Evolutionary conservation across 2,797 vertebrate species (phyloP).

Genomic region (Chaetophractus vellerosus): DNA sequence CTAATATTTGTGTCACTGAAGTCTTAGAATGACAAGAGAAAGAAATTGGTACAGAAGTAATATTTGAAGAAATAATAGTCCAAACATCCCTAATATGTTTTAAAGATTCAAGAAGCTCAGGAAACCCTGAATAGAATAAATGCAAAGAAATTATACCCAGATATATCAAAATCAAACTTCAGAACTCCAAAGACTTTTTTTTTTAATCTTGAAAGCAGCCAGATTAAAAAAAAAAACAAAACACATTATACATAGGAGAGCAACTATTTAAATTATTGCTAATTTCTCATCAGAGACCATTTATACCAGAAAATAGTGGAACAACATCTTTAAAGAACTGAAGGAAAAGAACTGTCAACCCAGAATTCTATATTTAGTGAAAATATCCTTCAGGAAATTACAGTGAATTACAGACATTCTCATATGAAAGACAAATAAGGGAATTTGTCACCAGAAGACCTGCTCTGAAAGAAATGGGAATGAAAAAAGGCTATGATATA

Average conservation of each 20-base stretch:
- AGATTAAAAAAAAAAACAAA: neutral
- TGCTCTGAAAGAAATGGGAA: neutral
- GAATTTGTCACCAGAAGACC: neutral
- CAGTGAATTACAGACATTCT: conserved; percentile 1
- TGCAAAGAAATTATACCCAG: conserved; percentile 9
- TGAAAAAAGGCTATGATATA: neutral
- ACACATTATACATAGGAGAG: neutral
- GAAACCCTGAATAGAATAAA: neutral
- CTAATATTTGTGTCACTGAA: neutral
- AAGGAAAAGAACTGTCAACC: neutral
- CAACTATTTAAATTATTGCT: neutral
- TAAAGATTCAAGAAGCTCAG: conserved; percentile 38
- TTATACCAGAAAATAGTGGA: neutral
- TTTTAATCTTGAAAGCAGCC: neutral
- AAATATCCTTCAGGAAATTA: conserved; percentile 10
- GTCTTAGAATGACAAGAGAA: neutral
- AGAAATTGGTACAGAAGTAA: conserved; percentile 17
- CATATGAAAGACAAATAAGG: neutral
- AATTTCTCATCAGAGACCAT: neutral
- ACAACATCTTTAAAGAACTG: neutral
- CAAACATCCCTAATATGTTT: neutral
- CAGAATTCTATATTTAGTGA: neutral
- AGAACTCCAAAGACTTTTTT: neutral
- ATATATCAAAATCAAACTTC: neutral
- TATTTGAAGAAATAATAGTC: conserved; percentile 2